Evolutionary conservation across 2,113 vertebrate genomes (phyloP), one percentile per base, ranked within the genome.

Genomic region (Mus spicilegus): DNA sequence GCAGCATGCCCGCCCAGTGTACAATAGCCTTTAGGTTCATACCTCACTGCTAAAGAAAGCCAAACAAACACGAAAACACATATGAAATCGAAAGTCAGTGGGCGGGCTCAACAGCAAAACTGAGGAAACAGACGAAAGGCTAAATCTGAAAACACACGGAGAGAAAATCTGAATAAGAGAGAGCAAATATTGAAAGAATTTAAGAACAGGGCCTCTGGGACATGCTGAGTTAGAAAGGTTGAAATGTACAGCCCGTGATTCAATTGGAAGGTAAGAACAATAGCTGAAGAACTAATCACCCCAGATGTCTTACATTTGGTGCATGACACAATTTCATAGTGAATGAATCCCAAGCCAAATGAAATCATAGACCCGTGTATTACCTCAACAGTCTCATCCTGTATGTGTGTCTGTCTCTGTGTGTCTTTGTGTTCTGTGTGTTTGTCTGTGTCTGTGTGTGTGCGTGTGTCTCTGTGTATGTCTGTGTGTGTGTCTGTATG

Each of bases 81-180:
- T 19, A 73, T 51, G 77, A 86, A 85, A 88, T 73, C 46, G 90
- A 96, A 96, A 91, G 65, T 69, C 84, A 67, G n/a, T 51, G 67
- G 20, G 28, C 20, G 28, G 39, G 7, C 36, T 80, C 73, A 73
- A 51, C 24, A 73, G 30, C 22, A 87, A 5, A 85, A 88, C 24
- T 39, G 16, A 80, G 46, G 56, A 75, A 73, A 93, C 8, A 65
- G 65, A 94, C 36, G 56, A 75, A 89, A 86, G 26, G 56, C 33
- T 20, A 80, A 76, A 85, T 78, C 24, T 76, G 65, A 90, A 94
- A 54, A 87, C 7, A 82, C 54, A 67, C 78, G 70, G 28, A 5
- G 56, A 65, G 85, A 80, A 61, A 36, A 81, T 51, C 80, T 46
- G 54, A 94, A 81, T 76, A 86, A 63, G 46, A 82, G 49, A 69